Conservation (phyloP, 2,888 invertebrate genomes). For the Leuctra nigra region DNA sequence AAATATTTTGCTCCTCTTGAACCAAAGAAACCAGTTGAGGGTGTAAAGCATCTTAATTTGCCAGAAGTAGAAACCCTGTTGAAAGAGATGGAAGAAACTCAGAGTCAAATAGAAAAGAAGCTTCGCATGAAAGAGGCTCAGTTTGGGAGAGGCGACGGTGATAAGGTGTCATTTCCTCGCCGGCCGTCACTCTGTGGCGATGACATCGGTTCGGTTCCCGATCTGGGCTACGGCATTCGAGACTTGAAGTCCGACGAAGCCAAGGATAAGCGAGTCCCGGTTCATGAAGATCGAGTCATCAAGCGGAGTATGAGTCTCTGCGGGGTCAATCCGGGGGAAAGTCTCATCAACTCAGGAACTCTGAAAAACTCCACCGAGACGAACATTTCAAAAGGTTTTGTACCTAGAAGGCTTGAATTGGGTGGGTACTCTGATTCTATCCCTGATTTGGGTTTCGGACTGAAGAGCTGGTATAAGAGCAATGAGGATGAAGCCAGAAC, state of each 20-base stretch:
- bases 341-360: not conserved
- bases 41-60: conserved; percentile 34
- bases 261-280: conserved; percentile 5
- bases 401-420: conserved; percentile 18
- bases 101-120: conserved; percentile 37
- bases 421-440: conserved; percentile 10
- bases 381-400: not conserved
- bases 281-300: conserved; percentile 16
- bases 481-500: not conserved
- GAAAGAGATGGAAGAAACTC: conserved; percentile 41
- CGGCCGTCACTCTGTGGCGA: conserved; percentile 33
- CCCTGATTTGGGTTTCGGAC: conserved; percentile 16
- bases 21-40: not conserved
- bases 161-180: not conserved
- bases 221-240: conserved; percentile 38
- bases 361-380: not conserved
- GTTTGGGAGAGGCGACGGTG: conserved; percentile 15
- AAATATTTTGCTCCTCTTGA: conserved; percentile 16
- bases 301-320: conserved; percentile 15
- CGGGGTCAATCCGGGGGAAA: conserved; percentile 4
- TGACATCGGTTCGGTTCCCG: conserved; percentile 38
- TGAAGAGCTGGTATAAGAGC: conserved; percentile 20
- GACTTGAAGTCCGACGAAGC: conserved; percentile 26
- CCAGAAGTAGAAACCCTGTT: conserved; percentile 41
- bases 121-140: conserved; percentile 23